Base-by-base conservation (phyloP, 2,888 invertebrate species). In the Scrobipalpa costella region DNA sequence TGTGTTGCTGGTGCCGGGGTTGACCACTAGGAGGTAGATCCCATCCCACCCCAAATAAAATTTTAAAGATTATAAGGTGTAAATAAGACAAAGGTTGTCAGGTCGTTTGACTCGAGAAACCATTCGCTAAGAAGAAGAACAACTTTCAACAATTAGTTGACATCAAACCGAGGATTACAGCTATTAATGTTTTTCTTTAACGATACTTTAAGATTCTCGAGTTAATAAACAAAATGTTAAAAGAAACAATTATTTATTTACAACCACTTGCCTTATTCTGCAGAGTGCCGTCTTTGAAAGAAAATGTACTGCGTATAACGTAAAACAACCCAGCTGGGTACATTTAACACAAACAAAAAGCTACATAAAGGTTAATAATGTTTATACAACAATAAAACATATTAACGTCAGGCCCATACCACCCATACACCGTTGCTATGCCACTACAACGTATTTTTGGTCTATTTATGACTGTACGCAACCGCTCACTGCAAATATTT, bases 361-460 rank as follows among this genome's bases (percentile, higher is more conserved):
- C 55, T 7, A 34, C 55, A 79, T 80, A 81, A 81, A 80, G 79
- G 77, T 79, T 81, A 82, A 81, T 83, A 83, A 79, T 79, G 79
- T 78, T 79, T 76, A 77, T 75, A 78, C 76, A 68, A 68, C 75
- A 79, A 79, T 83, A 81, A 83, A 81, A 81, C 79, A 79, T 82
- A 83, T 82, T 80, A 81, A 82, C 81, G 79, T 75, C 73, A 73
- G 79, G 72, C 78, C 77, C 75, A 75, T 67, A 66, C 65, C 79
- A 71, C 78, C 77, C 75, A 75, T 67, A 66, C 65, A 70, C 72
- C 71, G 72, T 69, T 71, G 68, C 71, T 68, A 63, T 70, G 68
- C 71, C 68, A 65, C 66, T 68, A 64, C 66, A 67, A 68, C 69
- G 71, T 59, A 40, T 34, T 67, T 66, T 69, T 62, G 65, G 67